Percentiles rank a stretch among this genome's conserved stretches.
Conservation (phyloP, 2,797 vertebrate species). For the Hyperoplus immaculatus region DNA sequence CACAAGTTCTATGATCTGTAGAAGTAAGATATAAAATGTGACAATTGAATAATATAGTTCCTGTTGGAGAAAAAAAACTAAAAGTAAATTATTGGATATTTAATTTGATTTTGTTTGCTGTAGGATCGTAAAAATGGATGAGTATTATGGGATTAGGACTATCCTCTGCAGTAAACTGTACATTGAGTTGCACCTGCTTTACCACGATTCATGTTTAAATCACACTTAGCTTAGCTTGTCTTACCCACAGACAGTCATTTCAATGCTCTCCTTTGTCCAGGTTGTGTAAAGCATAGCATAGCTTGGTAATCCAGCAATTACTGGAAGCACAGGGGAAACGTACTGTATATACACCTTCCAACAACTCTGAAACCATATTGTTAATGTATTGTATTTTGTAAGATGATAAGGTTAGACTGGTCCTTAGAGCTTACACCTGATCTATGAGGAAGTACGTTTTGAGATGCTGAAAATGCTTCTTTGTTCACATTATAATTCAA, state of each 20-base stretch:
- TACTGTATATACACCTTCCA: neutral
- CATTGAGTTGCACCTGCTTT: neutral
- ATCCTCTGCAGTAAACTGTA: too few relatives aligned
- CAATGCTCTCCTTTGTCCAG: too few relatives aligned
- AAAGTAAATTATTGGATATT: neutral
- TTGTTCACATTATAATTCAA: too few relatives aligned
- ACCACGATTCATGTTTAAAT: neutral
- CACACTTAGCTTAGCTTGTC: too few relatives aligned
- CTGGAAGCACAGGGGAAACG: neutral
- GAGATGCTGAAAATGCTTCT: too few relatives aligned
- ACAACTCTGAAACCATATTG: neutral
- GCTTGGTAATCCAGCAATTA: neutral
- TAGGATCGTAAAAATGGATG: neutral
- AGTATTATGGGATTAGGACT: neutral
- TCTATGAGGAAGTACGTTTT: too few relatives aligned
- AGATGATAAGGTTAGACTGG: too few relatives aligned
- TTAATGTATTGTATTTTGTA: neutral
- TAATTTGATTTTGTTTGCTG: neutral
- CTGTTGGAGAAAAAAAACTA: neutral
- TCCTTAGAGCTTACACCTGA: too few relatives aligned
- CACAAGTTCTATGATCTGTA: constrained; percentile 19
- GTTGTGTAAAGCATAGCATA: neutral
- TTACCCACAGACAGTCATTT: too few relatives aligned
- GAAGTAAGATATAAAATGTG: constrained; percentile 5
- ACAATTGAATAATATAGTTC: neutral